These are phyloP conservation scores for Catharus bicknelli DNA, from an alignment of 2,113 vertebrate genomes.

Conservation along the genomic window DNA sequence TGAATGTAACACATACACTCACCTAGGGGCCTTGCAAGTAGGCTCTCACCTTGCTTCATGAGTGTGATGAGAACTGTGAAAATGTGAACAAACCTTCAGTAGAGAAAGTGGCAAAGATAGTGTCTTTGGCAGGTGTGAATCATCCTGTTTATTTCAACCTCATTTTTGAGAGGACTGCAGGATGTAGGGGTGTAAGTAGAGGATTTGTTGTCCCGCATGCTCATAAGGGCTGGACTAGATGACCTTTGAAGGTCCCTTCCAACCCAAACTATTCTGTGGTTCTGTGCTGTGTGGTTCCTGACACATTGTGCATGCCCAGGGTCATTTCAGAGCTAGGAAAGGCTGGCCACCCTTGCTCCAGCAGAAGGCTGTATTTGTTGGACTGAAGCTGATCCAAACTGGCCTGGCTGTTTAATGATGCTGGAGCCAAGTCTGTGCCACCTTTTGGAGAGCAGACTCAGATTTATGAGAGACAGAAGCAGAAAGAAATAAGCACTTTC, in stretches of 20 bases:
- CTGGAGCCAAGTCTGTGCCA: background rate
- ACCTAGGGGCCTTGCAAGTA: accelerated
- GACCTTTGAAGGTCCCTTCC: background rate
- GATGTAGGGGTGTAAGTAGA: background rate
- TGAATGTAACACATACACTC: background rate
- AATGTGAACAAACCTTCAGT: background rate
- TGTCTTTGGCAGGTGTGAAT: background rate
- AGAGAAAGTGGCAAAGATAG: background rate
- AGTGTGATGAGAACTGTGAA: background rate
- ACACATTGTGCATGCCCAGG: accelerated
- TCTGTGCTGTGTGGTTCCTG: background rate
- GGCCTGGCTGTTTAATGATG: background rate
- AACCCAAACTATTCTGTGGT: background rate
- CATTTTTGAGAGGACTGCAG: background rate
- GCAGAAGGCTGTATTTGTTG: background rate
- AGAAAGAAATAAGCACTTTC: background rate
- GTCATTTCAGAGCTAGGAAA: background rate
- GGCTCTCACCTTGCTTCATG: background rate
- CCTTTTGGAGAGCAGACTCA: background rate
- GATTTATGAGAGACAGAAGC: background rate
- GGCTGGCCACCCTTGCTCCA: background rate
- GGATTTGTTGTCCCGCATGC: background rate
- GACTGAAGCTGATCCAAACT: background rate
- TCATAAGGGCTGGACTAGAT: background rate
- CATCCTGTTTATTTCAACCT: background rate